Percentiles rank a stretch among this genome's conserved stretches.
Evolutionary conservation across 2,888 invertebrate genomes (phyloP).

Genomic region (Scaeva pyrastri): DNA sequence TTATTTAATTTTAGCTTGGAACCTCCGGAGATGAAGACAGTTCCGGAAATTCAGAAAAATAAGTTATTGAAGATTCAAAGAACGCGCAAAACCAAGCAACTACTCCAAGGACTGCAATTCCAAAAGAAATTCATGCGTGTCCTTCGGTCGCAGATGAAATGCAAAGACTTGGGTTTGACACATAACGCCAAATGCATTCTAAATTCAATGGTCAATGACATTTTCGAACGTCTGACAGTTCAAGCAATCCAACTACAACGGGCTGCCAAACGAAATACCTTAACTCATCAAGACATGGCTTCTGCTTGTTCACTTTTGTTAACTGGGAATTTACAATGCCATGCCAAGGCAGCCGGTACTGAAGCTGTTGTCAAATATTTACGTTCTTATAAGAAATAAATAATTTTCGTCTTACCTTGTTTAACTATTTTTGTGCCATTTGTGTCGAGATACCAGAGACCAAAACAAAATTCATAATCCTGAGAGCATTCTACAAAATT

Average conservation of each 20-base stretch:
- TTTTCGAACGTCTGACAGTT: slow-evolving; percentile 23
- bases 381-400: slow-evolving; percentile 1
- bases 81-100: background rate
- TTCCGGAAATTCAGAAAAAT: background rate
- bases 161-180: background rate
- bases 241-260: slow-evolving; percentile 32
- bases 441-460: slow-evolving; percentile 88
- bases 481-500: slow-evolving; percentile 81
- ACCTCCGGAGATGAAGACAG: background rate
- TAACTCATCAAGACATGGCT: slow-evolving; percentile 47
- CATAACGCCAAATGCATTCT: slow-evolving; percentile 5
- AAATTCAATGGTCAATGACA: slow-evolving; percentile 42
- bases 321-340: background rate
- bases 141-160: background rate
- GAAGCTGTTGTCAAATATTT: slow-evolving; percentile 18
- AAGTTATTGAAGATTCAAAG: background rate
- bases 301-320: slow-evolving; percentile 27
- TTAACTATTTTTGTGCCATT: slow-evolving; percentile 87
- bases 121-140: slow-evolving; percentile 5
- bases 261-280: background rate
- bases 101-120: background rate
- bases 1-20: background rate
- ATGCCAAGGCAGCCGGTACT: slow-evolving; percentile 31
- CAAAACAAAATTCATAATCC: slow-evolving; percentile 87
- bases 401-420: slow-evolving; percentile 48